Conservation (phyloP, 2,113 vertebrate species). For the Mus musculus region GRCm39 chr3:156365001-156365500, state of each 20-base stretch:
- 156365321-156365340: not conserved
- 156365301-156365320: not conserved
- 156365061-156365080: not conserved
- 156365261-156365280: not conserved
- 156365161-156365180: not conserved
- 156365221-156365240: not conserved
- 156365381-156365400: not conserved
- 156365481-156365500: not conserved
- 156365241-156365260: constrained; percentile 2
- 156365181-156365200: not conserved
- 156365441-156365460: not conserved
- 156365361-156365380: not conserved
- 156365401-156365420: not conserved
- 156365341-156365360: constrained; percentile 23
- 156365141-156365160: not conserved
- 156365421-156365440: not conserved
- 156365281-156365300: not conserved
- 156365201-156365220: not conserved
- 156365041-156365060: not conserved
- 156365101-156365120: not conserved
- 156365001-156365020: not conserved
- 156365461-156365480: not conserved
- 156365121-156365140: not conserved
- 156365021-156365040: not conserved
- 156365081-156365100: not conserved